phyloP scores from a whole-genome alignment of 2,888 invertebrate genomes.

The Dynastes grantii region DNA sequence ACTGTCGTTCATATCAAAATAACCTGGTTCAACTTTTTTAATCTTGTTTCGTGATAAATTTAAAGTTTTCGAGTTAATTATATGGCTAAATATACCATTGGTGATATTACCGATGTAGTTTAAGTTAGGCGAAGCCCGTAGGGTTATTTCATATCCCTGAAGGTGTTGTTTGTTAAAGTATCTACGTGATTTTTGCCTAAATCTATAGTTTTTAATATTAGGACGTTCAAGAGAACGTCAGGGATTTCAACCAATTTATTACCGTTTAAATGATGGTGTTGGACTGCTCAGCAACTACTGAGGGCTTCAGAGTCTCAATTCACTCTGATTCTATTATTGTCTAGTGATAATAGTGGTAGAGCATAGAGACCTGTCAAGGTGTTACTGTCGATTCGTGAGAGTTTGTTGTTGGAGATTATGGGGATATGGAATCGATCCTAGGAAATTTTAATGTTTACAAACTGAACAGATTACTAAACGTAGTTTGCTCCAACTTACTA shows the following conservation, averaged over 20 bases:
- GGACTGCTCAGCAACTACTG: constrained; percentile 84
- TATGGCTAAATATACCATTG: constrained; percentile 85
- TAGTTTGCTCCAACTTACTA: constrained; percentile 81
- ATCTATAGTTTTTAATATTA: constrained; percentile 85
- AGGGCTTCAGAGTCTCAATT: constrained; percentile 76
- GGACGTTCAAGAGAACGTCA: constrained; percentile 81
- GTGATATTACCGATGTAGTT: constrained; percentile 87
- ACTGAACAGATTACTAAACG: constrained; percentile 85
- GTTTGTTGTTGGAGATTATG: constrained; percentile 85
- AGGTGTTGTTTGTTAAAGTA: constrained; percentile 84
- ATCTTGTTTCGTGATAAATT: constrained; percentile 90
- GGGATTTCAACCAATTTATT: constrained; percentile 86
- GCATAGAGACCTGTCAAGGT: constrained; percentile 85
- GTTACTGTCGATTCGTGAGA: constrained; percentile 82
- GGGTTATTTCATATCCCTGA: constrained; percentile 85
- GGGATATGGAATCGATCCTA: constrained; percentile 85
- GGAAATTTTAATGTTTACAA: constrained; percentile 85
- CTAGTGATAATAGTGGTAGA: constrained; percentile 83
- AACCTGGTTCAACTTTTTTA: constrained; percentile 82
- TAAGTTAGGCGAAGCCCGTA: constrained; percentile 87
- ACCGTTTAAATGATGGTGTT: constrained; percentile 87
- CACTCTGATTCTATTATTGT: constrained; percentile 80
- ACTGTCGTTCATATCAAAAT: constrained; percentile 84
- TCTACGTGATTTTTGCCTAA: constrained; percentile 90
- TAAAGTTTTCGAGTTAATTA: constrained; percentile 85